phyloP scores from a whole-genome alignment of 2,797 vertebrate species.

The Strix occidentalis region DNA sequence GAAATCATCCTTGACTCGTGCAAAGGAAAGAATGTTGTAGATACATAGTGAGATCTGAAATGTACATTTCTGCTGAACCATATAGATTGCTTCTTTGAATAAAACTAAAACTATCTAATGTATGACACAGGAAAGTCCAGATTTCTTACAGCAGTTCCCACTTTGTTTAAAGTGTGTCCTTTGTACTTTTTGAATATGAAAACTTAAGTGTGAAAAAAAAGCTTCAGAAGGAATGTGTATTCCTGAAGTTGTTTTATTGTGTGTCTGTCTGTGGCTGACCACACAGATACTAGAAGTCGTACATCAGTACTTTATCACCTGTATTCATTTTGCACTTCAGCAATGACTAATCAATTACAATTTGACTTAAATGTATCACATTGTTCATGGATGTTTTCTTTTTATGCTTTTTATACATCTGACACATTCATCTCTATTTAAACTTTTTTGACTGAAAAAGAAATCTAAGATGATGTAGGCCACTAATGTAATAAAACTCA shows the following conservation, averaged over 20 bases:
- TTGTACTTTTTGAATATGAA: background rate
- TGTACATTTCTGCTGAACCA: background rate
- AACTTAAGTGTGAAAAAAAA: background rate
- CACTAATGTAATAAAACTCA: background rate
- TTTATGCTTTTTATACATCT: background rate
- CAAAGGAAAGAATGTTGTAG: background rate
- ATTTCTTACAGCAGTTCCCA: background rate
- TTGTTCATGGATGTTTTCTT: background rate
- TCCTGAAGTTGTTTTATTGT: background rate
- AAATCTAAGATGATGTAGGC: background rate
- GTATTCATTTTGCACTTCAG: background rate
- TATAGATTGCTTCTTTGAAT: background rate
- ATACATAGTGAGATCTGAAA: background rate
- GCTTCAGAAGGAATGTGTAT: background rate
- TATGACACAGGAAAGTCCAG: background rate
- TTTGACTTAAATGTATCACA: background rate
- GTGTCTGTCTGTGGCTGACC: background rate
- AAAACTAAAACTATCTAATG: background rate
- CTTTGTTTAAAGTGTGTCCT: background rate
- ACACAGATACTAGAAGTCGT: background rate
- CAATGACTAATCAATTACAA: background rate
- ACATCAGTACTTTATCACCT: background rate
- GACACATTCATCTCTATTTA: background rate
- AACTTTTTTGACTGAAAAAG: background rate
- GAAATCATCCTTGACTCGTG: background rate